Evolutionary conservation across 2,888 invertebrate species (phyloP), one percentile per base, ranked within the genome.

Genomic region (Philopedon plagiatum): DNA sequence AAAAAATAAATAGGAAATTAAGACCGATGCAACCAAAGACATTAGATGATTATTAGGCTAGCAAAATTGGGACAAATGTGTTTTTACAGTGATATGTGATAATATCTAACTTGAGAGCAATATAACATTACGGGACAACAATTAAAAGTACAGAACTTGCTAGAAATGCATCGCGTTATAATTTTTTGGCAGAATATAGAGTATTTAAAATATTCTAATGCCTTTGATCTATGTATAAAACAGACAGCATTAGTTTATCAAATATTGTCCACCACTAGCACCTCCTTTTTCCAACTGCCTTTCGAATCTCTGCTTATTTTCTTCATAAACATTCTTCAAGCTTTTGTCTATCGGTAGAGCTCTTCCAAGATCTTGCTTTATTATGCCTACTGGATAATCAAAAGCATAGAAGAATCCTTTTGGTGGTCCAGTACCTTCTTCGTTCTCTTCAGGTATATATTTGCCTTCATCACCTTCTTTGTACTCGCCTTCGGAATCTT

Each of bases 391-490:
- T 23, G 91, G 91, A 84, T 92, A 92, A 78, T 89, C 88, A 84
- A 90, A 91, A 79, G 88, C 90, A 84, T 93, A 93, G 88, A 90
- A 93, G 87, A 93, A 93, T 60, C 92, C 92, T 79, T 89, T 89
- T 58, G 92, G 92, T 18, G 86, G 86, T 15, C 85, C 88, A n/a
- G 77, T 78, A 3, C 76, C 37, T 23, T 82, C 82, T 80, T 88
- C 89, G 23, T 77, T 78, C 65, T 76, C 76, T 65, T 78, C 77
- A 1, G 76, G 76, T 39, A 68, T 61, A 39, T 75, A 73, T 63
- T 77, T 67, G 18, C 75, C 72, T 62, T 76, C 76, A 13, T 67
- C 21, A 5, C 44, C 68, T 1, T 58, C 15, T 13, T 23, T 29
- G 57, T 71, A 67, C 9, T 49, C 51, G 18, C 66, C 69, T 32